Evolutionary conservation across 1,140 invertebrate genomes (phyloP), one percentile per base, ranked within the genome.

Genomic region (Brachionus rubens): DNA sequence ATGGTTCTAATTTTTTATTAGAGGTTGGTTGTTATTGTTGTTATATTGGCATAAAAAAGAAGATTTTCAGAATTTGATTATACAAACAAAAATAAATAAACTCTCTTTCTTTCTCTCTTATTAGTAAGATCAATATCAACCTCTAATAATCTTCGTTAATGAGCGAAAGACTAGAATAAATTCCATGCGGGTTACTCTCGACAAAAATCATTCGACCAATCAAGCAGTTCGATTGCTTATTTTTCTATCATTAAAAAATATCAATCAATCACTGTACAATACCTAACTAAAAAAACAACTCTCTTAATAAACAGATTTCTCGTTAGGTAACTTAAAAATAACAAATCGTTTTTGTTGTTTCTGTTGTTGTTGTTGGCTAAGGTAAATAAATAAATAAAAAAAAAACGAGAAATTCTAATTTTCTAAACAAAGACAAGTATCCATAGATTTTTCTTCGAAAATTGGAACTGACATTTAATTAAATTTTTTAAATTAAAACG

Each of bases 1-100:
- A 43, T 65, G 59, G 59, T 41, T 65, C 59, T 65, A 43, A 65
- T 65, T 65, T 65, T 65, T 65, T 43, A n/a, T n/a, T n/a, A n/a
- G n/a, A n/a, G n/a, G n/a, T n/a, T n/a, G n/a, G n/a, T n/a, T n/a
- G n/a, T 65, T 21, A 10, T 46, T 65, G 14, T 43, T 65, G 12
- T n/a, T n/a, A n/a, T n/a, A n/a, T n/a, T n/a, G 24, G 30, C 26
- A 59, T 33, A 43, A 28, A 65, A 65, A 28, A 65, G 59, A 46
- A 65, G 59, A 46, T 65, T 65, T 65, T 65, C 40, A 43, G n/a
- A 41, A 30, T 43, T 43, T 65, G 59, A 65, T 65, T 65, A 65
- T 65, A 65, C 40, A 65, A 65, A 65, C 14, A 65, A 65, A 65
- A 65, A 65, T 59, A 59, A 59, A 59, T 30, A 65, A 65, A 43